Evolutionary conservation across 2,888 invertebrate genomes (phyloP).

Genomic region (Tuta absoluta): DNA sequence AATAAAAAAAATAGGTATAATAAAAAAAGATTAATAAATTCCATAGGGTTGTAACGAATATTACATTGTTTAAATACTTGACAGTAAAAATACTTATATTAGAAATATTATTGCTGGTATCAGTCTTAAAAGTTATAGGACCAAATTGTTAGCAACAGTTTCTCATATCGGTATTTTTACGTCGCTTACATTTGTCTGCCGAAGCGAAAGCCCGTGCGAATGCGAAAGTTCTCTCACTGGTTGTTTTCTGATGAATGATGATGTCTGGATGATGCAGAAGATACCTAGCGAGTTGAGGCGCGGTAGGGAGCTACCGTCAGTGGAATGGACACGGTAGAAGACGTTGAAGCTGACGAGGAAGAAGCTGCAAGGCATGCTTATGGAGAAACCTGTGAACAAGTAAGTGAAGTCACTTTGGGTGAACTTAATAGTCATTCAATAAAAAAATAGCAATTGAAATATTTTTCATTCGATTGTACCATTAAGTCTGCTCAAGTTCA

Average conservation of each 20-base stretch:
- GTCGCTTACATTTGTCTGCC: constrained; percentile 17
- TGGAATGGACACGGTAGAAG: background rate
- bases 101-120: background rate
- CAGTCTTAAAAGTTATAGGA: background rate
- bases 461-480: background rate
- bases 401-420: constrained; percentile 24
- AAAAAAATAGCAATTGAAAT: background rate
- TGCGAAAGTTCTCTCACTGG: constrained; percentile 25
- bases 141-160: background rate
- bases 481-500: constrained; percentile 9
- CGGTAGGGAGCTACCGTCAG: constrained; percentile 23
- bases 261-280: constrained; percentile 32
- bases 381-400: constrained; percentile 16
- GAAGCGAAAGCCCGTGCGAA: constrained; percentile 30
- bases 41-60: constrained; percentile 34
- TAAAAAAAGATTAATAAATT: no score
- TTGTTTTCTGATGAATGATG: constrained; percentile 30
- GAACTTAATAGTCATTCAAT: constrained; percentile 18
- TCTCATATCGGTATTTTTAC: background rate
- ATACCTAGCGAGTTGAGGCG: constrained; percentile 24
- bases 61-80: background rate
- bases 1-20: no score
- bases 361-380: background rate
- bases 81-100: background rate
- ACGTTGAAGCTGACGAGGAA: background rate